phyloP scores from a whole-genome alignment of 1,140 invertebrate genomes.

The Pentalonia nigronervosa region DNA sequence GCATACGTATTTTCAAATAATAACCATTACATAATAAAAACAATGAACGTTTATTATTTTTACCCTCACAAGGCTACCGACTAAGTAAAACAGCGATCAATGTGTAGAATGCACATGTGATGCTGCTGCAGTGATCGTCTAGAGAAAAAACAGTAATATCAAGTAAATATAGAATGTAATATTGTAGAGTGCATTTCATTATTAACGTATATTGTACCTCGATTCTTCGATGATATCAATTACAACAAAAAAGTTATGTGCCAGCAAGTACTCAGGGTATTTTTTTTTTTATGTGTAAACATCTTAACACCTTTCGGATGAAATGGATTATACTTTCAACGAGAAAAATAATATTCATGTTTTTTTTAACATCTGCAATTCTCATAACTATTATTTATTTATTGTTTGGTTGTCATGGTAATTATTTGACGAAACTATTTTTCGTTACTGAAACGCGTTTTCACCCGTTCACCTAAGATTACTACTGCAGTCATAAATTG shows the following conservation, averaged over 20 bases:
- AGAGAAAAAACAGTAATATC: neutral
- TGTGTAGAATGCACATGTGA: no score
- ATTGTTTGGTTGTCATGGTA: neutral
- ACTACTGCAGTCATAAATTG: neutral
- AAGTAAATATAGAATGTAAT: neutral
- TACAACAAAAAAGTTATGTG: neutral
- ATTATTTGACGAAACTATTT: neutral
- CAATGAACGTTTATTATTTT: neutral
- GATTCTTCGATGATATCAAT: neutral
- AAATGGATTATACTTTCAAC: neutral
- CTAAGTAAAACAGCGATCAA: neutral
- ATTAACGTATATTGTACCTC: neutral
- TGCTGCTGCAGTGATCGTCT: neutral
- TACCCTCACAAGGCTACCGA: neutral
- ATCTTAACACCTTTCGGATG: neutral
- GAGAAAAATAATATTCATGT: no score
- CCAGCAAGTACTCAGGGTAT: neutral
- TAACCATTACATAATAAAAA: neutral
- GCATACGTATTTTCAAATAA: neutral
- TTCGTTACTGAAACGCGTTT: neutral
- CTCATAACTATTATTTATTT: neutral
- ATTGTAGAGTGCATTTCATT: neutral
- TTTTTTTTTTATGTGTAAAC: neutral
- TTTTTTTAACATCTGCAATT: neutral
- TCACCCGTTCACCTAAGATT: neutral